phyloP scores from a whole-genome alignment of 37 sponge, comb jelly and placozoan species.

The Aphrocallistes beatrix region DNA sequence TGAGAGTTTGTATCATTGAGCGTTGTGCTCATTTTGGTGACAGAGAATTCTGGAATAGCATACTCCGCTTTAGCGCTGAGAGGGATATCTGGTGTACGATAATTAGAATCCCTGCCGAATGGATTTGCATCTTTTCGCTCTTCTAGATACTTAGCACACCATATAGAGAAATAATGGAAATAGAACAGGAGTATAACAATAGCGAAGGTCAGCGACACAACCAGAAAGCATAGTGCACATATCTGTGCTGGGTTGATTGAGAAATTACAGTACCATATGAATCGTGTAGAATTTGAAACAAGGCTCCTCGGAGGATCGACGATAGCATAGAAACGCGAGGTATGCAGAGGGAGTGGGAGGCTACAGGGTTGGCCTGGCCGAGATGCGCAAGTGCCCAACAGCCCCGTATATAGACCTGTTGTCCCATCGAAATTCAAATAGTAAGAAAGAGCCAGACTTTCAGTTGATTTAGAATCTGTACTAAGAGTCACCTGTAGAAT shows the following conservation, averaged over 20 bases:
- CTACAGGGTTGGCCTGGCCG: neutral
- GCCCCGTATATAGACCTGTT: neutral
- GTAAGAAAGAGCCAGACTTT: neutral
- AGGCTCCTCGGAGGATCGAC: neutral
- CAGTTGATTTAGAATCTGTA: neutral
- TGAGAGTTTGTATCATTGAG: neutral
- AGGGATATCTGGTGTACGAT: neutral
- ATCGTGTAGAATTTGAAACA: neutral
- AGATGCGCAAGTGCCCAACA: neutral
- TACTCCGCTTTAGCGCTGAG: neutral
- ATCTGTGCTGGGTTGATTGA: neutral
- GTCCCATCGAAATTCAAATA: neutral
- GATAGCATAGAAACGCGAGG: neutral
- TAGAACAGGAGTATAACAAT: neutral
- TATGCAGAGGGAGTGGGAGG: neutral
- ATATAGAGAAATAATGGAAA: neutral
- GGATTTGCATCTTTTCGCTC: neutral
- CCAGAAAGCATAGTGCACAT: neutral
- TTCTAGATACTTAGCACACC: neutral
- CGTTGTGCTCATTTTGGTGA: too few species aligned
- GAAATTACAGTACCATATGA: slow-evolving; percentile 4
- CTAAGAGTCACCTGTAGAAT: neutral
- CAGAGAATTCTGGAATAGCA: neutral
- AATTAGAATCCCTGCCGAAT: neutral
- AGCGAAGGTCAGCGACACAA: neutral